Evolutionary conservation across 2,888 invertebrate species (phyloP).

Genomic region (Caprella mutica): DNA sequence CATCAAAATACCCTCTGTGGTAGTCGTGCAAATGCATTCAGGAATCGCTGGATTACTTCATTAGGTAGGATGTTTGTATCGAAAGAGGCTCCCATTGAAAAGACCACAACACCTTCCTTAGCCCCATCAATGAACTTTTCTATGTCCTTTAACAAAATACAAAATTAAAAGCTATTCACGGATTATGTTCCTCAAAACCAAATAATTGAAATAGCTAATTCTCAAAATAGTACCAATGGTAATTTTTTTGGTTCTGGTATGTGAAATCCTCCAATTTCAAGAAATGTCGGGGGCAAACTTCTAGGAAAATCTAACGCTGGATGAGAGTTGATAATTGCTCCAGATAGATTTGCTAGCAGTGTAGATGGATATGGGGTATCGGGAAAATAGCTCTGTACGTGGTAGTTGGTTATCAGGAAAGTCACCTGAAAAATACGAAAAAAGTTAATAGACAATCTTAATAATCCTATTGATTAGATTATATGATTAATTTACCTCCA

Average conservation of each 20-base stretch:
- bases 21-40: conserved; percentile 38
- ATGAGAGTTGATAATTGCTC: conserved; percentile 41
- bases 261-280: conserved; percentile 42
- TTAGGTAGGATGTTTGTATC: conserved; percentile 40
- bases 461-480: too few relatives aligned
- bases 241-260: conserved; percentile 39
- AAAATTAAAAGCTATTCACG: too few relatives aligned
- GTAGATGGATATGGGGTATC: conserved; percentile 36
- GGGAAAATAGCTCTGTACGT: conserved; percentile 37
- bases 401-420: conserved; percentile 35
- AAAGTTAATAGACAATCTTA: too few relatives aligned
- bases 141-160: too few relatives aligned
- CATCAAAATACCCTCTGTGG: conserved; percentile 39
- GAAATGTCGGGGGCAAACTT: conserved; percentile 40
- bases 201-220: too few relatives aligned
- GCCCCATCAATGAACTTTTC: conserved; percentile 38
- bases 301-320: conserved; percentile 41
- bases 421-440: conserved; percentile 35
- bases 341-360: conserved; percentile 38
- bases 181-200: too few relatives aligned
- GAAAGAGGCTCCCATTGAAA: conserved; percentile 42
- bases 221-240: too few relatives aligned
- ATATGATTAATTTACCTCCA: conserved; percentile 22
- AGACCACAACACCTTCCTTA: conserved; percentile 40
- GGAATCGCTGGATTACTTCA: conserved; percentile 37